Base-by-base conservation (phyloP, 30 jellyfish, hydroid and myxozoan species). In the Cassiopea andromeda region DNA sequence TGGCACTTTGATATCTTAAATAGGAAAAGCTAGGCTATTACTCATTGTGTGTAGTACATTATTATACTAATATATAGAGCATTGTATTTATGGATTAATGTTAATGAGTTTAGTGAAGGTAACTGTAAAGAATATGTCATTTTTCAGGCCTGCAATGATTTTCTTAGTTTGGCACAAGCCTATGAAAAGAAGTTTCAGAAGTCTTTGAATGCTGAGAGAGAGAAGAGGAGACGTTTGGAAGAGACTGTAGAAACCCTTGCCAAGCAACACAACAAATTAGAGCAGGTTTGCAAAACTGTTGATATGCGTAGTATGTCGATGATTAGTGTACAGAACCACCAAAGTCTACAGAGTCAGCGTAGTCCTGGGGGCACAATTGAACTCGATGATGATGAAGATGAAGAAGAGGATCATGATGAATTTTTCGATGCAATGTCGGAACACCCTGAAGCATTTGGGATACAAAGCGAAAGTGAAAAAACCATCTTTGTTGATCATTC, bases 171-270 rank as follows among this genome's bases (percentile, higher is more conserved):
- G 43, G 99, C 99, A 5, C 97, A 96, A 75, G 92, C 99, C 44
- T 92, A 96, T 87, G 99, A 96, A 85, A 96, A 92, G 92, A 92
- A 89, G 83, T 96, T 96, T 64, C 92, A 90, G 60, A 92, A 88
- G 78, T 94, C 93, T 48, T 46, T 96, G 69, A 78, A 69, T 48
- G 76, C 66, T 27, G 99, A 96, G 69, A 85, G 99, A 50, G 95
- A 81, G 5, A 84, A 92, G 61, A 68, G 99, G 15, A 74, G 78
- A 89, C 97, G 98, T 47, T 87, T 96, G 54, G 99, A 96, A 71
- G 99, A 96, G 93, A 96, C 99, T 6, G 99, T 96, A 38, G 99
- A 96, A 81, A 96, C 99, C 15, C 92, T 96, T 17, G 99, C 99
- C 1, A 96, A 92, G 69, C 99, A 96, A 75, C 99, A 96, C 93